phyloP scores from a whole-genome alignment of 2,888 invertebrate species.

The Tetrapedia diversipes region DNA sequence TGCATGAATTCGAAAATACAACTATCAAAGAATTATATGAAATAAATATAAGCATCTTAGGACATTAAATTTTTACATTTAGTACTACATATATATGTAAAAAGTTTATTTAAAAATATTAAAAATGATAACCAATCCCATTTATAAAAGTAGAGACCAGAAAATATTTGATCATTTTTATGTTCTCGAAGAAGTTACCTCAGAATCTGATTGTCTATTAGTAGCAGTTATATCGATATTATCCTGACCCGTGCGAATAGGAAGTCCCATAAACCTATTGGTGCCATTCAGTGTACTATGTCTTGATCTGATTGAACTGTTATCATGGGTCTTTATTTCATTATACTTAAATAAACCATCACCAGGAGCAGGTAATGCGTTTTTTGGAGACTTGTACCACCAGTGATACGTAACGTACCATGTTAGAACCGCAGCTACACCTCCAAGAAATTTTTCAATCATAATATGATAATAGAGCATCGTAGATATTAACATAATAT shows the following conservation, averaged over 20 bases:
- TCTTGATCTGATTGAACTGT: constrained; percentile 43
- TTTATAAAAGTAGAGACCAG: constrained; percentile 14
- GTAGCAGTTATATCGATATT: constrained; percentile 49
- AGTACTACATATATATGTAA: constrained; percentile 13
- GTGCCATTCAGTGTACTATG: constrained; percentile 65
- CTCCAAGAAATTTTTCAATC: constrained; percentile 96
- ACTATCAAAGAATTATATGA: constrained; percentile 4
- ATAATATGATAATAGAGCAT: constrained; percentile 98
- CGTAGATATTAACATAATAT: constrained; percentile 96
- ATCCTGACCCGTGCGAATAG: constrained; percentile 83
- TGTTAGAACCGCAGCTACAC: constrained; percentile 92
- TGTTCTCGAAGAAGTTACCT: constrained; percentile 28
- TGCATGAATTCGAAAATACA: neutral
- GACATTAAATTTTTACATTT: constrained; percentile 6
- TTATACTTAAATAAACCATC: constrained; percentile 92
- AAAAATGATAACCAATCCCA: constrained; percentile 5
- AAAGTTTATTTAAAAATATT: constrained; percentile 1
- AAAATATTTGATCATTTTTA: constrained; percentile 32
- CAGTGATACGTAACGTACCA: constrained; percentile 96
- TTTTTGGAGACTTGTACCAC: constrained; percentile 88
- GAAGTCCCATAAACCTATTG: constrained; percentile 91
- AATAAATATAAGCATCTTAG: constrained; percentile 9
- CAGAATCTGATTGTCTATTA: constrained; percentile 52
- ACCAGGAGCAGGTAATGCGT: constrained; percentile 89
- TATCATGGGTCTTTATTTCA: constrained; percentile 82